Base-by-base conservation (phyloP, 1,140 invertebrate species). In the Heliconius melpomene region DNA sequence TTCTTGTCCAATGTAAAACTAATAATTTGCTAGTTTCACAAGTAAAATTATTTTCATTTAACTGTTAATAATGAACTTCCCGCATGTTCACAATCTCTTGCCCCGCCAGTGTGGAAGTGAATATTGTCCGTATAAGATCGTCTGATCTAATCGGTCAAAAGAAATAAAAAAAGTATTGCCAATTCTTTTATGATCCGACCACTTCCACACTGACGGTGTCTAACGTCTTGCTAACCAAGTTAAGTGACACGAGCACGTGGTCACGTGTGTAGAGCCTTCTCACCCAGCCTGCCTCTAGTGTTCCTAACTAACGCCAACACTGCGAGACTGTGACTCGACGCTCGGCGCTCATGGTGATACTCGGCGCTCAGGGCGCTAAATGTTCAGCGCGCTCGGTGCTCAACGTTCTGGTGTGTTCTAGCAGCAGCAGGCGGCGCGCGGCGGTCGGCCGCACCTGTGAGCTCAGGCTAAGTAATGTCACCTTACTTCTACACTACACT, bases 401-500 rank as follows among this genome's bases (percentile, higher is more conserved):
- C 77, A 50, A 74, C 46, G 46, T 78, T 71, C 75, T 73, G 74
- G 74, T 84, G 78, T 85, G 79, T 91, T 93, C 71, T 91, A 93
- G 90, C 91, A 93, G 87, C 91, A 92, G 83, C 87, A 88, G 83
- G 83, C 84, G 88, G 85, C 89, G 80, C 86, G 90, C 70, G 88
- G 89, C 76, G 80, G 86, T 18, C 86, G 90, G 1, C 88, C 90
- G 80, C 91, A 93, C 89, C 90, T 91, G 90, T 93, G 89, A 91
- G 72, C 82, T 70, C 82, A 84, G 86, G 87, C 90, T 89, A 91
- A 93, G 91, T 93, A 66, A 66, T 66, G 60, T 29, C 54, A n/a
- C 54, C 8, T n/a, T 57, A 57, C 54, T 23, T 57, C n/a, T 57
- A 57, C n/a, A 20, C 18, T 52, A 52, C 54, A 23, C 54, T 57